Evolutionary conservation across 2,888 invertebrate genomes (phyloP).

Genomic region (Capitulum mitella): DNA sequence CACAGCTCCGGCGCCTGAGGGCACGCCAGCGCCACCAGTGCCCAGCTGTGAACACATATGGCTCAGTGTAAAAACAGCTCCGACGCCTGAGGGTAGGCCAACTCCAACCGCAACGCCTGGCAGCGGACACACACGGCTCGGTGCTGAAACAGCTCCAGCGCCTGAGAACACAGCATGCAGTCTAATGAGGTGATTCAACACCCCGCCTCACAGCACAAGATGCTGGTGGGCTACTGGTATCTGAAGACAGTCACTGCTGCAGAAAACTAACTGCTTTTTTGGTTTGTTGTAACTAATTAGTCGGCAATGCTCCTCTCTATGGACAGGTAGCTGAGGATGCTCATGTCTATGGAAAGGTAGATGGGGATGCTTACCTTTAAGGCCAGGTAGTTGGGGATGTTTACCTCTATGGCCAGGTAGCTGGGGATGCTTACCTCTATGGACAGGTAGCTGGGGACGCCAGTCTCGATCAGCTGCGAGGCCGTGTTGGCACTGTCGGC

Average conservation of each 20-base stretch:
- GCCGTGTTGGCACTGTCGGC: not conserved
- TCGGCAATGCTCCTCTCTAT: not conserved
- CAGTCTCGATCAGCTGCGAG: not conserved
- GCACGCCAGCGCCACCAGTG: too few species aligned
- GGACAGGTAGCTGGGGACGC: not conserved
- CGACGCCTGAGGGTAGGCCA: too few species aligned
- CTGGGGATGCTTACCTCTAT: constrained; percentile 3
- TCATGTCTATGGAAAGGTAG: not conserved
- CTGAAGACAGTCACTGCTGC: not conserved
- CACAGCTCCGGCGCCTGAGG: too few species aligned
- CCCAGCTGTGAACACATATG: too few species aligned
- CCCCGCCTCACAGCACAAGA: not conserved
- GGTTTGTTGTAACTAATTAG: too few species aligned
- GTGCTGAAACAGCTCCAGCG: too few species aligned
- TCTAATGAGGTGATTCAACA: not conserved
- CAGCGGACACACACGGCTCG: too few species aligned
- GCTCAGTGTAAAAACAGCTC: too few species aligned
- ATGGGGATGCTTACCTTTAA: not conserved
- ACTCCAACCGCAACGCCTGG: too few species aligned
- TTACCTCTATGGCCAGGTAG: too few species aligned
- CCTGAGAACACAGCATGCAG: too few species aligned
- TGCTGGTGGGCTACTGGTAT: not conserved
- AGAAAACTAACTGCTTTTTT: not conserved
- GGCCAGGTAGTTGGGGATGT: not conserved
- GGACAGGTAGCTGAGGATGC: not conserved